A percentile compares a stretch with the other conserved stretches of the same genome.
Conservation (phyloP, 2,113 vertebrate species). For the Dryoscopus gambensis region DNA sequence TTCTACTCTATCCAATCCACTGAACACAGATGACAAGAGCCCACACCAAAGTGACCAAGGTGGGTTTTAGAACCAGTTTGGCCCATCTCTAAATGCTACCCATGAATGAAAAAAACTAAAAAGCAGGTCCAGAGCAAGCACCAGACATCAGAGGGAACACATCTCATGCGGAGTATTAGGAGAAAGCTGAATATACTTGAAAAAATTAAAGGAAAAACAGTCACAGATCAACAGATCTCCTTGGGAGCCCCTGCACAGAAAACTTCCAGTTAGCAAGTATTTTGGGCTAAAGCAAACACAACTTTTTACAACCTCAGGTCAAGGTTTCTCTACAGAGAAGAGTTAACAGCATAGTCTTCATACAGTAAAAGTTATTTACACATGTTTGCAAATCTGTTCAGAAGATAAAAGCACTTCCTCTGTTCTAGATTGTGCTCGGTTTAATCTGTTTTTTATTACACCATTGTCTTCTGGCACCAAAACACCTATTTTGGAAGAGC, state of each 20-base stretch:
- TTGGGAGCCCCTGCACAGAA: slow-evolving; percentile 28
- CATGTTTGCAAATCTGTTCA: background rate
- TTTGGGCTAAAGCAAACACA: slow-evolving; percentile 15
- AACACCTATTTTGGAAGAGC: background rate
- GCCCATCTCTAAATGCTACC: slow-evolving; percentile 34
- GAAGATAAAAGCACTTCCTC: background rate
- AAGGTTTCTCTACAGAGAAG: slow-evolving; percentile 32
- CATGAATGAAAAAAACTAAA: background rate
- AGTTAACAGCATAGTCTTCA: background rate
- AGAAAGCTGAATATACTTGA: slow-evolving; percentile 47
- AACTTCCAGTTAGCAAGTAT: slow-evolving; percentile 31
- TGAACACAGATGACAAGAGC: background rate
- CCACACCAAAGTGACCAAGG: background rate
- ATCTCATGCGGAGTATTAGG: slow-evolving; percentile 69
- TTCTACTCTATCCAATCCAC: background rate
- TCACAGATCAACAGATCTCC: slow-evolving; percentile 58
- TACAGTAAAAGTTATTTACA: background rate
- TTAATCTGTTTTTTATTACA: background rate
- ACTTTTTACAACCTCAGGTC: background rate
- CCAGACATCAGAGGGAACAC: slow-evolving; percentile 41
- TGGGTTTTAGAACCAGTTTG: slow-evolving; percentile 9
- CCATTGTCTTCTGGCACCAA: background rate
- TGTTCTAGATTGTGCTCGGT: background rate
- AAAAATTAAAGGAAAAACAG: slow-evolving; percentile 59
- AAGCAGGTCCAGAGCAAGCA: slow-evolving; percentile 46